Evolutionary conservation across 2,113 vertebrate genomes (phyloP).

Genomic region (Phylloscopus trochiloides): DNA sequence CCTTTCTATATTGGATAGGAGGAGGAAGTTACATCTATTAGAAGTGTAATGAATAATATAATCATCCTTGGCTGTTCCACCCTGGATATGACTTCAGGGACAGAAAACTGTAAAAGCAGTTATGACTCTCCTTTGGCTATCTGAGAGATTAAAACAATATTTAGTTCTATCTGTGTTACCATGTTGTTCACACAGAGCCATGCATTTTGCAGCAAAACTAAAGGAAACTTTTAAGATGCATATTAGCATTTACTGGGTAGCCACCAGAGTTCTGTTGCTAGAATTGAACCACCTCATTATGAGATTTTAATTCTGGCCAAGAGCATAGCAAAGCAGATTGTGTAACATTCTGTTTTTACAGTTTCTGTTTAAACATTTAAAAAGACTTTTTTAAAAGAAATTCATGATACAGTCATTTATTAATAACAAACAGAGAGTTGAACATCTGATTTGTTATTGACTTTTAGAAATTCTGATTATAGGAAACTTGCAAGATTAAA

Average conservation of each 20-base stretch:
- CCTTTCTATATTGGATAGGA: background rate
- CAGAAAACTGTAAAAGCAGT: conserved; percentile 36
- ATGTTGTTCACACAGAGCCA: background rate
- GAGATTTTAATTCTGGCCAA: background rate
- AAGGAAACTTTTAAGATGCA: background rate
- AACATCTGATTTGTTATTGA: background rate
- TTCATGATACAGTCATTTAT: background rate
- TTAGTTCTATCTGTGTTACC: background rate
- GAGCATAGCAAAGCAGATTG: conserved; percentile 14
- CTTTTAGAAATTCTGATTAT: background rate
- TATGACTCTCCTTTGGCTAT: background rate
- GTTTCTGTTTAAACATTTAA: background rate
- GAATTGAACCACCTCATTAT: background rate
- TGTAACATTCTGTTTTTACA: conserved; percentile 5
- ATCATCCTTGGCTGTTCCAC: background rate
- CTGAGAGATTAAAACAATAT: background rate
- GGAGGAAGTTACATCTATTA: conserved; percentile 53
- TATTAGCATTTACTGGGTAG: background rate
- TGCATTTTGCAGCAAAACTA: background rate
- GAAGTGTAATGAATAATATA: background rate
- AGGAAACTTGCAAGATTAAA: background rate
- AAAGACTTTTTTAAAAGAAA: conserved; percentile 14
- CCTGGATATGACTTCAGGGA: conserved; percentile 40
- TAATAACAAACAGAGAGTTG: conserved; percentile 35
- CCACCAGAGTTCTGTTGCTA: background rate